Conservation (phyloP, 2,888 invertebrate genomes). For the Gasteruption jaculator region DNA sequence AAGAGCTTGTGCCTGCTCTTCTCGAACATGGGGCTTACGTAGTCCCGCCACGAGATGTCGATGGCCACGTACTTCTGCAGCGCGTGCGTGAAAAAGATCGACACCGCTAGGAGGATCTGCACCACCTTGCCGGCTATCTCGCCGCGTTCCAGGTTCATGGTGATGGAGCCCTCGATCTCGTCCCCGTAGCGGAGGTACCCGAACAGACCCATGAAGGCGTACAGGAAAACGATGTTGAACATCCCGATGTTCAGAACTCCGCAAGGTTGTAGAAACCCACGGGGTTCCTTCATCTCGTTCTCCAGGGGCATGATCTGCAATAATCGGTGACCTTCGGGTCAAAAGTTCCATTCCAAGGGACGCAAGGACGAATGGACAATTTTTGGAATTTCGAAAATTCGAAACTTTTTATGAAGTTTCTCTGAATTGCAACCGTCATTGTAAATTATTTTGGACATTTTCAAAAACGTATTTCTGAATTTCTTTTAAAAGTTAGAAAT, state of each 20-base stretch:
- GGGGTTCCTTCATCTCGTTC: slow-evolving; percentile 89
- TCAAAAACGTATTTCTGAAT: no score
- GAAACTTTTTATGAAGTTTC: no score
- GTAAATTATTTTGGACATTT: no score
- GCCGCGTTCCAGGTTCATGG: slow-evolving; percentile 71
- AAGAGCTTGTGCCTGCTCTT: slow-evolving; percentile 60
- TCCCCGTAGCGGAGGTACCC: slow-evolving; percentile 85
- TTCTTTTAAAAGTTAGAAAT: no score
- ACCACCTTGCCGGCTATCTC: slow-evolving; percentile 67
- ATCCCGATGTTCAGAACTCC: slow-evolving; percentile 87
- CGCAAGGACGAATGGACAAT: background rate
- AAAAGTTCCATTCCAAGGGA: background rate
- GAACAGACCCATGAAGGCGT: slow-evolving; percentile 84
- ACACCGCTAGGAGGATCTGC: slow-evolving; percentile 68
- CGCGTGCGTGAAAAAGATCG: slow-evolving; percentile 89
- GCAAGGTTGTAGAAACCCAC: slow-evolving; percentile 70
- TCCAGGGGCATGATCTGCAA: slow-evolving; percentile 83
- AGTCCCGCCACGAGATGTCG: slow-evolving; percentile 86
- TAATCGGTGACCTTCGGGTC: slow-evolving; percentile 13
- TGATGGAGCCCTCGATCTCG: slow-evolving; percentile 72
- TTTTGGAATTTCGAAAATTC: no score
- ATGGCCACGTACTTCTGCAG: slow-evolving; percentile 95
- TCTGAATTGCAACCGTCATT: no score
- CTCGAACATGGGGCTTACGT: slow-evolving; percentile 59
- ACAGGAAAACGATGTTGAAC: slow-evolving; percentile 76